A percentile compares a stretch with the other conserved stretches of the same genome.
Evolutionary conservation across 2,797 vertebrate genomes (phyloP).

Genomic region (Naso thynnoides): DNA sequence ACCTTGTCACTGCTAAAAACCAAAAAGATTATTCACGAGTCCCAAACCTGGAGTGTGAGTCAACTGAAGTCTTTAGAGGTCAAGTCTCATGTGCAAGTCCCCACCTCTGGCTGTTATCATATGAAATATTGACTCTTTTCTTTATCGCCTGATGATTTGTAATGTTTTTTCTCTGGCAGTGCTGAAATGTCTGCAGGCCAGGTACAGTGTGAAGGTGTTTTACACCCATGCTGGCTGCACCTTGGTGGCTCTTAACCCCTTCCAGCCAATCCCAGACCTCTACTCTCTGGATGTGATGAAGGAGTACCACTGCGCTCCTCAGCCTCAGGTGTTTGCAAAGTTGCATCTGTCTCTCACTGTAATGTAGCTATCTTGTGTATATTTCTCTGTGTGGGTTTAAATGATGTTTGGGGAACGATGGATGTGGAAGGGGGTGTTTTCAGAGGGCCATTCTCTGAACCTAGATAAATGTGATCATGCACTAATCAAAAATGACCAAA

Average conservation of each 20-base stretch:
- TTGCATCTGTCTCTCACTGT: not conserved
- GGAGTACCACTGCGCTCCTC: constrained; percentile 90
- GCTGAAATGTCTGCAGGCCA: constrained; percentile 95
- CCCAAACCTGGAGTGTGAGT: no score
- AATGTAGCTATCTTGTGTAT: not conserved
- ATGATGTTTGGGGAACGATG: not conserved
- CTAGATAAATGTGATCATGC: not conserved
- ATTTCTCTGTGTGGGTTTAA: not conserved
- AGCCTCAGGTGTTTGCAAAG: constrained; percentile 88
- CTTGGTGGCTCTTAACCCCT: constrained; percentile 96
- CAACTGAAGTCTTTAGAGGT: no score
- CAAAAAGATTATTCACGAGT: no score
- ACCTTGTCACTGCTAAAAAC: no score
- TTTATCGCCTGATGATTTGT: constrained; percentile 12
- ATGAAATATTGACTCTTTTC: not conserved
- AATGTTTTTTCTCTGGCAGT: constrained; percentile 81
- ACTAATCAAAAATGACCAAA: not conserved
- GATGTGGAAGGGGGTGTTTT: not conserved
- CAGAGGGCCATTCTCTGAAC: not conserved
- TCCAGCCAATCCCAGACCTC: constrained; percentile 90
- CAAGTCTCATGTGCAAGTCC: no score
- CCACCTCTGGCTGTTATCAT: not conserved
- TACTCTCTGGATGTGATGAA: constrained; percentile 92
- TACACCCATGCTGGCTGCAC: constrained; percentile 98
- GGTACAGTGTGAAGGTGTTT: constrained; percentile 88